Conservation (phyloP, 1,140 invertebrate species). For the Plutomurus gul region DNA sequence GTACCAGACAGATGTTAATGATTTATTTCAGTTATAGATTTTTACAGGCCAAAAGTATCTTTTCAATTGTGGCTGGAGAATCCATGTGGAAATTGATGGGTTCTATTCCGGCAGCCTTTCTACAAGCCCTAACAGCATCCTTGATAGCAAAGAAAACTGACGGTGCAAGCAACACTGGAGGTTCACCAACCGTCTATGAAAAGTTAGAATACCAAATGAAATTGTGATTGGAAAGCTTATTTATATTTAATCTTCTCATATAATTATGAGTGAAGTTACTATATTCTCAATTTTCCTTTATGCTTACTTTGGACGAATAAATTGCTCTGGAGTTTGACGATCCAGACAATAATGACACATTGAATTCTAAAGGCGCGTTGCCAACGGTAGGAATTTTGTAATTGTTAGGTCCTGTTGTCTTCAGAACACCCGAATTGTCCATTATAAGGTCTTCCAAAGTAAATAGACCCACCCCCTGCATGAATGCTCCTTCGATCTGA, state of each 20-base stretch:
- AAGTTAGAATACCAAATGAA: not conserved
- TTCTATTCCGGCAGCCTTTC: conserved; percentile 55
- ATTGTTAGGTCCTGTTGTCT: conserved; percentile 66
- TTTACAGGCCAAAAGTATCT: conserved; percentile 13
- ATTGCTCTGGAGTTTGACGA: conserved; percentile 67
- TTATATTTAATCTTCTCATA: not conserved
- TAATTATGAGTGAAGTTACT: too few relatives aligned
- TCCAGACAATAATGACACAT: conserved; percentile 67
- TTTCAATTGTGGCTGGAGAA: conserved; percentile 74
- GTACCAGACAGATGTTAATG: too few relatives aligned
- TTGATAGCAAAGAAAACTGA: conserved; percentile 70
- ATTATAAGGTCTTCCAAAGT: conserved; percentile 68
- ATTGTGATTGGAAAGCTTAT: not conserved
- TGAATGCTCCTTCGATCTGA: conserved; percentile 72
- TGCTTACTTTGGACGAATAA: conserved; percentile 71
- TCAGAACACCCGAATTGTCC: conserved; percentile 63
- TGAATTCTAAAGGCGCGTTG: conserved; percentile 66
- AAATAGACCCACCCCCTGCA: conserved; percentile 69
- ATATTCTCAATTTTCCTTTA: too few relatives aligned
- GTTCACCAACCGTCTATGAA: conserved; percentile 68
- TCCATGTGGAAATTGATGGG: conserved; percentile 69
- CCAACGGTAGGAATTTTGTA: conserved; percentile 69
- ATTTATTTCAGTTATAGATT: not conserved
- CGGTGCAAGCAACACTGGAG: conserved; percentile 67
- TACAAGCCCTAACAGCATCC: conserved; percentile 59